Conservation (phyloP, 2,113 vertebrate genomes). For the Perccottus glenii region DNA sequence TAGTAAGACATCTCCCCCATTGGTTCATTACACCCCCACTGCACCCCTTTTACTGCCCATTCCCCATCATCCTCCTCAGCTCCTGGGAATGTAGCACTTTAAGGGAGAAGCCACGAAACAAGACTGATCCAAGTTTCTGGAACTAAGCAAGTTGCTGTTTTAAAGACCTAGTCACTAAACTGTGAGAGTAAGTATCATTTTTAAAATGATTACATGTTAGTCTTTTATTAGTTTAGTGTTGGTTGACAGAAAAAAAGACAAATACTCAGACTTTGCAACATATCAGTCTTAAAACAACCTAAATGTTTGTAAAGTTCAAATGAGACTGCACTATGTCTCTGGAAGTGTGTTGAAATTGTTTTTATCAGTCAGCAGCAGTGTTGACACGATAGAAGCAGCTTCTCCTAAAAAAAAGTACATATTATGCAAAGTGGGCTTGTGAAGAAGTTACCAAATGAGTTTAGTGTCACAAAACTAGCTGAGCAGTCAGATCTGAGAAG, state of each 20-base stretch:
- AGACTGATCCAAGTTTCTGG: constrained; percentile 60
- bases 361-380: not conserved
- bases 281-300: no score
- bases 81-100: constrained; percentile 67
- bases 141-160: constrained; percentile 48
- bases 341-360: not conserved
- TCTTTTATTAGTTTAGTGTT: not conserved
- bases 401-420: no score
- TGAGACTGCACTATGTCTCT: not conserved
- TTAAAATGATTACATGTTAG: not conserved
- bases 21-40: not conserved
- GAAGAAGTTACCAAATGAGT: constrained; percentile 13
- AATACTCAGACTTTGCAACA: constrained; percentile 1
- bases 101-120: constrained; percentile 62
- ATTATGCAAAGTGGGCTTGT: not conserved
- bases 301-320: not conserved
- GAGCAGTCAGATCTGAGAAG: no score
- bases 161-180: constrained; percentile 43
- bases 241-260: not conserved
- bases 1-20: constrained; percentile 2
- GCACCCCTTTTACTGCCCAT: constrained; percentile 46
- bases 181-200: constrained; percentile 55
- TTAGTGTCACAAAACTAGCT: constrained; percentile 26
- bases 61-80: constrained; percentile 42
- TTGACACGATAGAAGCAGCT: no score